Evolutionary conservation across 2,888 invertebrate species (phyloP).

Genomic region (Amphimallon solstitiale): DNA sequence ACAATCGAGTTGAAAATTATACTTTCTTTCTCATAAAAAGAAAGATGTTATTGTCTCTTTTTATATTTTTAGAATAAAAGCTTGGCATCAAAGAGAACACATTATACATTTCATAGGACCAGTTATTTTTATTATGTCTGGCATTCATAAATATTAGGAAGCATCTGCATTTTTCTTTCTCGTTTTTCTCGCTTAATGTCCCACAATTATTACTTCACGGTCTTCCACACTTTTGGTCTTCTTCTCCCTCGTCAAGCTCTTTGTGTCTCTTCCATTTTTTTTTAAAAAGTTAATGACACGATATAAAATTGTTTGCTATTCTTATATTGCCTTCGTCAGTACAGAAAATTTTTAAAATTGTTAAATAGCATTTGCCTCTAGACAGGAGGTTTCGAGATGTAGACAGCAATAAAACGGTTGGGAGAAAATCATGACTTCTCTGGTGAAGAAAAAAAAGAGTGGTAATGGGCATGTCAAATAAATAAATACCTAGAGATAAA

Average conservation of each 20-base stretch:
- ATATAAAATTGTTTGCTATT: slow-evolving; percentile 14
- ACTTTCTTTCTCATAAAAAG: neutral
- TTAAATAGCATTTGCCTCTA: neutral
- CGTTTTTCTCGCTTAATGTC: slow-evolving; percentile 34
- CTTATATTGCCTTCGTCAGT: neutral
- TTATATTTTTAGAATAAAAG: neutral
- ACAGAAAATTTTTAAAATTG: neutral
- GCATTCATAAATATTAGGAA: slow-evolving; percentile 19
- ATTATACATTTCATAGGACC: slow-evolving; percentile 9
- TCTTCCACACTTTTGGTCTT: neutral
- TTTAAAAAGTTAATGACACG: slow-evolving; percentile 24
- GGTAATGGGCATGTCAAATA: slow-evolving; percentile 7
- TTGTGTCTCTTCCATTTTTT: slow-evolving; percentile 3
- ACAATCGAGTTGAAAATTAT: slow-evolving; percentile 4
- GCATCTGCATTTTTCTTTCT: slow-evolving; percentile 21
- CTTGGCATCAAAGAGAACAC: neutral
- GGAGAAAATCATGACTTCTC: too few relatives aligned
- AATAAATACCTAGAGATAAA: slow-evolving; percentile 14
- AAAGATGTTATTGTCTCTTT: neutral
- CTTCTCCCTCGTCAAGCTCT: neutral
- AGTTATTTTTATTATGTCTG: slow-evolving; percentile 21
- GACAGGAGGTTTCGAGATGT: neutral
- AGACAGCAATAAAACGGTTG: too few relatives aligned
- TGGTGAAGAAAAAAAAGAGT: neutral
- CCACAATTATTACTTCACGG: slow-evolving; percentile 38